Evolutionary conservation across 1,140 invertebrate species (phyloP), one percentile per base, ranked within the genome.

Genomic region (Tetraneura akinire): DNA sequence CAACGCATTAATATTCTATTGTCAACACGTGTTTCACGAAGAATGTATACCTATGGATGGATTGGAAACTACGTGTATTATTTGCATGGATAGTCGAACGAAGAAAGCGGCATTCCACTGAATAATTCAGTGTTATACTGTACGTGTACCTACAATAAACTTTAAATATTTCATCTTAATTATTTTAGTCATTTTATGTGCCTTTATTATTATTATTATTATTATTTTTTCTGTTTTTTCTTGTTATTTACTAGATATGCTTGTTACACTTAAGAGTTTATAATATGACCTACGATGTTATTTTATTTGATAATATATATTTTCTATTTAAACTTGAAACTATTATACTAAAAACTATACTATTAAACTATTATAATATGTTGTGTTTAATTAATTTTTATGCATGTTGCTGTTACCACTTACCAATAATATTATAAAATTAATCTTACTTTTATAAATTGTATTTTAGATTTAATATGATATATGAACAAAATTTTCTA

Each of bases 21-120:
- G 96, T 84, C 91, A 91, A 81, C 96, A 98, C 87, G 89, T 91
- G 0, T 97, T 96, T 85, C 96, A 98, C 86, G 90, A 92, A 85
- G 89, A 91, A 80, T 98, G 96, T 87, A 85, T 96, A 82, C 89
- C 90, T 3, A 23, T 47, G 10, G 74, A 78, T 9, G 74, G 55
- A 3, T 29, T 78, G 10, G 74, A 78, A 26, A 57, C 55, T 4
- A 5, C 74, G 16, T 78, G 74, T 13, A 78, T 32, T 16, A 78
- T 78, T 45, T 81, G 80, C 47, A 62, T 23, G 16, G 68, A 81
- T 13, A 81, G 70, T 16, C 42, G 53, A 32, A 81, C 42, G 23
- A 73, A 73, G 62, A 23, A 71, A 29, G 23, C 53, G 11, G 21
- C 70, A 18, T 60, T 73, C 37, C 55, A 47, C 16, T 57, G 18